A percentile compares a stretch with the other conserved stretches of the same genome.
Evolutionary conservation across 2,888 invertebrate genomes (phyloP).

Genomic region (Molorchus minor): DNA sequence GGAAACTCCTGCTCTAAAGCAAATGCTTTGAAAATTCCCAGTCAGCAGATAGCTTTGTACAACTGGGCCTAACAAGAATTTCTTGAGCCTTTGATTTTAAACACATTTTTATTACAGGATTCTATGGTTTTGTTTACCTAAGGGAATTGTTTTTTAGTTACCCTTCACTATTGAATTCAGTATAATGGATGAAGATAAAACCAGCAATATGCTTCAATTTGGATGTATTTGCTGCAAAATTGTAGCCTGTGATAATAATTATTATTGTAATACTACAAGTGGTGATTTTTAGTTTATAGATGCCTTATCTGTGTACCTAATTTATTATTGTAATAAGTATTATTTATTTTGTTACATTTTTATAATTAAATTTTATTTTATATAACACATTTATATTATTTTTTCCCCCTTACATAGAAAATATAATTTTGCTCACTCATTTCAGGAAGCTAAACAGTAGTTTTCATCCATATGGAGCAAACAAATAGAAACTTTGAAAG

Average conservation of each 20-base stretch:
- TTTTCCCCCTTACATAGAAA: too few relatives aligned
- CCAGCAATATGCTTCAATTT: conserved; percentile 12
- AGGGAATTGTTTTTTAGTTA: conserved; percentile 9
- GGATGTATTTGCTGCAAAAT: conserved; percentile 3
- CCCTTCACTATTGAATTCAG: conserved; percentile 10
- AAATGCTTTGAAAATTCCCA: background rate
- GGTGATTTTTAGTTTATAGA: too few relatives aligned
- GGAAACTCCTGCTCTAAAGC: too few relatives aligned
- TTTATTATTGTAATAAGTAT: conserved; percentile 2
- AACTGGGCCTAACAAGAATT: too few relatives aligned
- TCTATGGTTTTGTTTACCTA: background rate
- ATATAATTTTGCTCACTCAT: too few relatives aligned
- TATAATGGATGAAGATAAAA: conserved; percentile 12
- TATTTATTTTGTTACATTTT: background rate
- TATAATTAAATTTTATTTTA: too few relatives aligned
- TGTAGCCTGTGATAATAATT: background rate
- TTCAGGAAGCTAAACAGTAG: too few relatives aligned
- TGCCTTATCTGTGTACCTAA: background rate
- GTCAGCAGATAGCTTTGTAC: too few relatives aligned
- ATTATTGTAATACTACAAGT: background rate
- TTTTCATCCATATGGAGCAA: too few relatives aligned
- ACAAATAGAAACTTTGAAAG: too few relatives aligned
- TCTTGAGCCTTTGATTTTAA: background rate
- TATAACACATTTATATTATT: too few relatives aligned
- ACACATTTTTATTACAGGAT: background rate